Percentiles rank a stretch among this genome's conserved stretches.
phyloP scores from a whole-genome alignment of 2,888 invertebrate species.

The Sabellastarte sp. region DNA sequence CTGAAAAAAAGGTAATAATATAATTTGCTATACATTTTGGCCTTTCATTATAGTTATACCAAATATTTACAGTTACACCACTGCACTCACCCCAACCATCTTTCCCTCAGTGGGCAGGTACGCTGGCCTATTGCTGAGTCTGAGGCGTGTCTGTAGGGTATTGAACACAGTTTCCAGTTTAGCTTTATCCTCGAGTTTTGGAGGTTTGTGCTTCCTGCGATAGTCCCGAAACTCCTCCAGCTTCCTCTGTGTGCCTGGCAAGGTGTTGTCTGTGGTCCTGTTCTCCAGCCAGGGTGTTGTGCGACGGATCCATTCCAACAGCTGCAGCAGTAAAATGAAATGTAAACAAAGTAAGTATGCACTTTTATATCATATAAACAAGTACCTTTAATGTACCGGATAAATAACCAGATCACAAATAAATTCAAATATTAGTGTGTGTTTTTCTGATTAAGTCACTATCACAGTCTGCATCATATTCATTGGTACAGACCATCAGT shows the following conservation, averaged over 20 bases:
- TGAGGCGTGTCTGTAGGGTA: constrained; percentile 96
- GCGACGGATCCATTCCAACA: constrained; percentile 97
- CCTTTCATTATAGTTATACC: neutral
- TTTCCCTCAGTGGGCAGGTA: constrained; percentile 99
- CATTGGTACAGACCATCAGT: no score
- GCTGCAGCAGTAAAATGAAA: constrained; percentile 65
- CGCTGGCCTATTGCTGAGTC: constrained; percentile 96
- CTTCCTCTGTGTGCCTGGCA: constrained; percentile 95
- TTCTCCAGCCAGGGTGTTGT: constrained; percentile 77
- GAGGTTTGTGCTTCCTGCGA: constrained; percentile 98
- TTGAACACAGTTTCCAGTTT: constrained; percentile 99
- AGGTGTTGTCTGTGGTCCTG: constrained; percentile 86
- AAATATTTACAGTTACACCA: no score
- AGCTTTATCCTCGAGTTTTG: constrained; percentile 98
- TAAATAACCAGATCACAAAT: no score
- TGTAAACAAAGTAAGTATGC: no score
- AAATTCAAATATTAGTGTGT: no score
- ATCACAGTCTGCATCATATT: no score
- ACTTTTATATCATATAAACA: no score
- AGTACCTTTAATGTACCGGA: no score
- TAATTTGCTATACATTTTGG: neutral
- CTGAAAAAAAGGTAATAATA: neutral
- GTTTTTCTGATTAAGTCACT: no score
- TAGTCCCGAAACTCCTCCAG: constrained; percentile 99
- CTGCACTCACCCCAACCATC: constrained; percentile 82